Percentiles rank a stretch among this genome's conserved stretches.
phyloP scores from a whole-genome alignment of 1,140 invertebrate genomes.

The Hypothenemus hampei region DNA sequence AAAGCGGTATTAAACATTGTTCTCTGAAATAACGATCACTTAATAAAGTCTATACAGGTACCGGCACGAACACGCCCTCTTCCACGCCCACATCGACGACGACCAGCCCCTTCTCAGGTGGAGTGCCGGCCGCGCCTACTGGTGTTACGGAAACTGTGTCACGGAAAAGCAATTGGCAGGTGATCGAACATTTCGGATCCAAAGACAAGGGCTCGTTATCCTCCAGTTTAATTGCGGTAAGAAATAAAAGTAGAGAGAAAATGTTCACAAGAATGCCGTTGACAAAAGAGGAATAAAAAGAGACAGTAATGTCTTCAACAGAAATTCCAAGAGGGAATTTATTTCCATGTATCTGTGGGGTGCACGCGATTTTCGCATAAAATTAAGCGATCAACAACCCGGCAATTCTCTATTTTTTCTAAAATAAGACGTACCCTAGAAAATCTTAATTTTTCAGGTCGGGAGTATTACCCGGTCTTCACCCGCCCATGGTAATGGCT shows the following conservation, averaged over 20 bases:
- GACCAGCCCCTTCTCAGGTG: conserved; percentile 41
- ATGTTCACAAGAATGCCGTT: no score
- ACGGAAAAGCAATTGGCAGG: conserved; percentile 82
- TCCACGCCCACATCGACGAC: conserved; percentile 46
- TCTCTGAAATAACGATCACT: no score
- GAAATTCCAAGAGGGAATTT: no score
- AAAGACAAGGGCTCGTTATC: conserved; percentile 48
- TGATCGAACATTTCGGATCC: conserved; percentile 72
- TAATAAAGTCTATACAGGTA: conserved; percentile 35
- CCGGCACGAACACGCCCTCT: conserved; percentile 40
- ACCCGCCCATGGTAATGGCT: conserved; percentile 33
- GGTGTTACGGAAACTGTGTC: background rate
- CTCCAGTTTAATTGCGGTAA: conserved; percentile 53
- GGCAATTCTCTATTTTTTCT: conserved; percentile 7
- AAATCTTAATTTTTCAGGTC: conserved; percentile 34
- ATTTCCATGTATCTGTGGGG: no score
- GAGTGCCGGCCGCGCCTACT: conserved; percentile 20
- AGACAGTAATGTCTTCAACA: no score
- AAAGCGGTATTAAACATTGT: conserved; percentile 9
- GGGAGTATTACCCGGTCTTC: conserved; percentile 36
- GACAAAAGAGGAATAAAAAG: no score
- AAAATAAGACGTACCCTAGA: background rate
- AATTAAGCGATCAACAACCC: conserved; percentile 19
- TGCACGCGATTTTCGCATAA: conserved; percentile 21
- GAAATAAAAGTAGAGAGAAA: no score